These are phyloP conservation scores for Porphyrio hochstetteri DNA, from an alignment of 2,113 vertebrate species.

Conservation along the genomic window DNA sequence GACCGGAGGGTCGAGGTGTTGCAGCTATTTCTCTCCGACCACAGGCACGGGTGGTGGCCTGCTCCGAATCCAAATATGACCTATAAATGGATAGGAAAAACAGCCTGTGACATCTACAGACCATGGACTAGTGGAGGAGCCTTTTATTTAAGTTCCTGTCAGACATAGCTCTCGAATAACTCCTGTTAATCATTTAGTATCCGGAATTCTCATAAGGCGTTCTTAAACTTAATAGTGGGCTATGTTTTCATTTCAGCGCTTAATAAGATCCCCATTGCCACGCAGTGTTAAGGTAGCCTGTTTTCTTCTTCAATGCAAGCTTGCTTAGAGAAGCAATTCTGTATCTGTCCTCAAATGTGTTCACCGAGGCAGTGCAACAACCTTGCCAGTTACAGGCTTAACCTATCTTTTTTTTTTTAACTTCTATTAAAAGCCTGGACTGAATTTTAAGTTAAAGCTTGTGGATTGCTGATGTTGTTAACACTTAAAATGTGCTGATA, in stretches of 20 bases:
- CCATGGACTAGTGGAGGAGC: background rate
- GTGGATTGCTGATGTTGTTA: rapidly evolving
- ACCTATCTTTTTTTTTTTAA: background rate
- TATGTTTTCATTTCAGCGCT: background rate
- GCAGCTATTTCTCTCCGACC: background rate
- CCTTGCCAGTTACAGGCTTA: background rate
- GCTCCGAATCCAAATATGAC: slow-evolving; percentile 29
- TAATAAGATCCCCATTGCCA: background rate
- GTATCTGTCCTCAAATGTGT: background rate
- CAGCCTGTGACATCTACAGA: background rate
- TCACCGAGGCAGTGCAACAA: background rate
- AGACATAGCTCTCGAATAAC: background rate
- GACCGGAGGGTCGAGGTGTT: background rate
- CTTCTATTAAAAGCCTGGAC: background rate
- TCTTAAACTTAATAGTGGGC: background rate
- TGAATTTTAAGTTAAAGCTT: background rate
- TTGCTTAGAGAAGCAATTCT: background rate
- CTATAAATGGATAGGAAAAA: slow-evolving; percentile 69
- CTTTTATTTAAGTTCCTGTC: slow-evolving; percentile 15
- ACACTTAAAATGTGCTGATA: too few species aligned
- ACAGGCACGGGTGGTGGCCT: background rate
- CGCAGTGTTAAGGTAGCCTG: rapidly evolving
- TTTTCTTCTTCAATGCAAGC: background rate
- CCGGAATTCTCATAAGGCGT: background rate
- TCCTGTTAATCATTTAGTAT: background rate